These are phyloP conservation scores for Labroides dimidiatus DNA, from an alignment of 2,797 vertebrate species.

Conservation along the genomic window DNA sequence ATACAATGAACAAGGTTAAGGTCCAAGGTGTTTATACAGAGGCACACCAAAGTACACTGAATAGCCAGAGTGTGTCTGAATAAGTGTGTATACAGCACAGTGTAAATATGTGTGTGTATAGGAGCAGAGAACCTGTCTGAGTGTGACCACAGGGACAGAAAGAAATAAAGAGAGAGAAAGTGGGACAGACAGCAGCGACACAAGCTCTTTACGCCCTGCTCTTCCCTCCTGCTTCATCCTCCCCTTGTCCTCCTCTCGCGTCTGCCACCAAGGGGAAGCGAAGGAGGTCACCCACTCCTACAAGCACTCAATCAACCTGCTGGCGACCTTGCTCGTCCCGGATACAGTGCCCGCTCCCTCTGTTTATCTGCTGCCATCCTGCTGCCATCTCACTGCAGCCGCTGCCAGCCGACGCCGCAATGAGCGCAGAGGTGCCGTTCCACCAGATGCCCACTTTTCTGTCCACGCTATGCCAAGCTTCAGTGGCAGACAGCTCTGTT, in stretches of 20 bases:
- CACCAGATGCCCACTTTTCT: slow-evolving; percentile 61
- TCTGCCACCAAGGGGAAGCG: slow-evolving; percentile 64
- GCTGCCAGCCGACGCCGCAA: slow-evolving; percentile 65
- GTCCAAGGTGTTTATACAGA: slow-evolving; percentile 29
- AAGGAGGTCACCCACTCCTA: slow-evolving; percentile 85
- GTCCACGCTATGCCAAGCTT: slow-evolving; percentile 29
- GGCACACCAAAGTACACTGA: slow-evolving; percentile 22
- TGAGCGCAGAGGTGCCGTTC: slow-evolving; percentile 58
- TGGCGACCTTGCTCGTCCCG: slow-evolving; percentile 82
- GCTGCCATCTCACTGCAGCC: slow-evolving; percentile 54
- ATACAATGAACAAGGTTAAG: slow-evolving; percentile 16
- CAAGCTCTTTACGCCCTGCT: slow-evolving; percentile 47
- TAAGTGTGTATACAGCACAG: background rate
- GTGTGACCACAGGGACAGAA: slow-evolving; percentile 30
- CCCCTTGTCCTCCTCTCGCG: slow-evolving; percentile 53
- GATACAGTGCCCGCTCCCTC: slow-evolving; percentile 68
- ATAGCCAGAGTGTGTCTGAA: slow-evolving; percentile 1
- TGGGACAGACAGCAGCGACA: slow-evolving; percentile 70
- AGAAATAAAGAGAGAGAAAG: slow-evolving; percentile 46
- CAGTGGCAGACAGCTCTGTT: slow-evolving; percentile 32
- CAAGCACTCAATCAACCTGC: slow-evolving; percentile 81
- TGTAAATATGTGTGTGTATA: slow-evolving; percentile 22
- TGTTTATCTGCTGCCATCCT: slow-evolving; percentile 59
- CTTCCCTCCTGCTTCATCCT: slow-evolving; percentile 30
- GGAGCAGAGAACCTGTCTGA: slow-evolving; percentile 27